Conservation (phyloP, 2,113 vertebrate species). For the Agapornis roseicollis region DNA sequence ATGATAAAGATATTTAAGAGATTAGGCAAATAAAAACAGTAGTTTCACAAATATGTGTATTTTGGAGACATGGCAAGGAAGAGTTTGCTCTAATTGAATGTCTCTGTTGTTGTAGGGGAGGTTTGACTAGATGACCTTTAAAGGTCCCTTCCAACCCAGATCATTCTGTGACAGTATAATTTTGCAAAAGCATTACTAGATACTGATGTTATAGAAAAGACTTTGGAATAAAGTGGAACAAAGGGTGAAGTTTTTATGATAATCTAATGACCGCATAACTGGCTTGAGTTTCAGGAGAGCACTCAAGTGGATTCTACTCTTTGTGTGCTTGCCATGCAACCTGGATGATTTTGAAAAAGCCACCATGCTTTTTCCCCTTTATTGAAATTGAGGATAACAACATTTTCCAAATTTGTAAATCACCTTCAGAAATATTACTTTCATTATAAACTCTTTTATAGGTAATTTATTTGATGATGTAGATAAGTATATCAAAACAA, state of each 20-base stretch:
- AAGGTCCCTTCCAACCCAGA: neutral
- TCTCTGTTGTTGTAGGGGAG: no score
- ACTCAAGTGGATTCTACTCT: neutral
- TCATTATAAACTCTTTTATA: neutral
- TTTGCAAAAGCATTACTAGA: neutral
- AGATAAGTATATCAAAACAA: neutral
- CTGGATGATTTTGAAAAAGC: neutral
- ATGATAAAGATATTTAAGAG: neutral
- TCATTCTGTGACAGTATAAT: neutral
- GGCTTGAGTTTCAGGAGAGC: neutral
- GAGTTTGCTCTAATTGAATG: neutral
- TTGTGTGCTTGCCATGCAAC: neutral
- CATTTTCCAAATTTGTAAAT: neutral
- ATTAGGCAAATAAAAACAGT: neutral
- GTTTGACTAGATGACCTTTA: fast-evolving
- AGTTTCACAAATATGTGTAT: neutral
- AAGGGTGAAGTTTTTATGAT: neutral
- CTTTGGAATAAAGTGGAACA: neutral
- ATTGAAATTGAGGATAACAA: neutral
- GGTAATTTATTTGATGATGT: neutral
- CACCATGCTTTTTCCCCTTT: neutral
- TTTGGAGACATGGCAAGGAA: neutral
- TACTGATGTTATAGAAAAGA: neutral
- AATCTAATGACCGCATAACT: neutral
- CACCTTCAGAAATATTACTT: neutral